Percentiles rank a stretch among this genome's conserved stretches.
Conservation (phyloP, 2,797 vertebrate species). For the Danio tinwini region DNA sequence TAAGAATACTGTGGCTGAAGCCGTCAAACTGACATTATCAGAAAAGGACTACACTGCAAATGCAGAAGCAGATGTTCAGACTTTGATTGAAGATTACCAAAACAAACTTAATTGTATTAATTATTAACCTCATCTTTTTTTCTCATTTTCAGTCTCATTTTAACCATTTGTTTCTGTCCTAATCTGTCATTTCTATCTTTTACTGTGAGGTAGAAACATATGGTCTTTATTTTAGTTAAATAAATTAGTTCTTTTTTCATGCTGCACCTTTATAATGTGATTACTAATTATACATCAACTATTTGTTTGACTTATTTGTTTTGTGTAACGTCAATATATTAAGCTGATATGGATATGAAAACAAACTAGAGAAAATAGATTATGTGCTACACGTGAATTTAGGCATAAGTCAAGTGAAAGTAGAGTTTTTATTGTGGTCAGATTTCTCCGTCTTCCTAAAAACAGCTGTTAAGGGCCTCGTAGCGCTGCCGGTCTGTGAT, state of each 20-base stretch:
- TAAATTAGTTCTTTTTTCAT: neutral
- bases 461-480: slow-evolving; percentile 1
- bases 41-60: too few species aligned
- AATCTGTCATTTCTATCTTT: neutral
- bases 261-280: neutral
- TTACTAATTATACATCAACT: neutral
- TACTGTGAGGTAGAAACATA: neutral
- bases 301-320: neutral
- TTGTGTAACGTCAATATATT: neutral
- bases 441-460: neutral
- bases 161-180: neutral
- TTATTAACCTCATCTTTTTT: too few species aligned
- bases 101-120: too few species aligned
- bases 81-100: too few species aligned
- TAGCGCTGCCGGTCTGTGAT: slow-evolving; percentile 2
- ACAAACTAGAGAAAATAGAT: neutral
- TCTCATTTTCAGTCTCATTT: too few species aligned
- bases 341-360: neutral
- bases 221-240: neutral
- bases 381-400: slow-evolving; percentile 6
- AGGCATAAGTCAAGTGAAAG: neutral
- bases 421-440: neutral
- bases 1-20: too few species aligned
- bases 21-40: too few species aligned
- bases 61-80: too few species aligned